phyloP scores from a whole-genome alignment of 2,888 invertebrate genomes.

The Drosophila kambysellisi region DNA sequence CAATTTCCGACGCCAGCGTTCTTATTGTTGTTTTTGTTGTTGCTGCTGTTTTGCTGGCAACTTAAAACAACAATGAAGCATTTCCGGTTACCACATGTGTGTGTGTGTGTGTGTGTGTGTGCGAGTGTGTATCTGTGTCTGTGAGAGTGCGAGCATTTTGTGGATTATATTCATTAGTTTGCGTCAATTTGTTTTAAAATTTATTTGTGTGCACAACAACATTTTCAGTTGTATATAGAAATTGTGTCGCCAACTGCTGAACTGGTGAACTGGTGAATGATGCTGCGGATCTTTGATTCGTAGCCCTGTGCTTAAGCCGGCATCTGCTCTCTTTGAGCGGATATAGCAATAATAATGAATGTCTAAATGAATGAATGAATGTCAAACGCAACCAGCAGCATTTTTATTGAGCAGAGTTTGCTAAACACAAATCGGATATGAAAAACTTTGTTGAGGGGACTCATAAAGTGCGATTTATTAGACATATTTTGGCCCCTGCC shows the following conservation, averaged over 20 bases:
- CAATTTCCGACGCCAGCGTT: conserved; percentile 71
- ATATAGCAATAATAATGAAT: conserved; percentile 53
- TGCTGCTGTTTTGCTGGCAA: conserved; percentile 31
- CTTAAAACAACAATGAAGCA: conserved; percentile 70
- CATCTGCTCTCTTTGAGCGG: conserved; percentile 45
- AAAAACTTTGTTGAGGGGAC: background rate
- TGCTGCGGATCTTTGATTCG: conserved; percentile 30
- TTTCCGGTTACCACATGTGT: conserved; percentile 57
- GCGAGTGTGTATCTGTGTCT: conserved; percentile 5
- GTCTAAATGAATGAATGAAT: background rate
- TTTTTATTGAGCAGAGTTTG: conserved; percentile 1
- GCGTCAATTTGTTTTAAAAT: conserved; percentile 75
- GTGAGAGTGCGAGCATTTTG: conserved; percentile 34
- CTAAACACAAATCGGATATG: background rate
- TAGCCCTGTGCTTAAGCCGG: conserved; percentile 12
- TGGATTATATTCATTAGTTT: conserved; percentile 73
- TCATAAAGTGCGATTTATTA: background rate
- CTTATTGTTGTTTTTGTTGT: conserved; percentile 36
- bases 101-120: conserved; percentile 18
- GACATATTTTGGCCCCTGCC: background rate
- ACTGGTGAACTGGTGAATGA: conserved; percentile 33
- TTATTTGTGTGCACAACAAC: conserved; percentile 17
- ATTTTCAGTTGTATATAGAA: conserved; percentile 20
- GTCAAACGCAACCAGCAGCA: conserved; percentile 11
- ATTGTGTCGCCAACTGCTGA: conserved; percentile 31